A percentile compares a stretch with the other conserved stretches of the same genome.
Conservation (phyloP, 2,888 invertebrate species). For the Eupithecia abbreviata region DNA sequence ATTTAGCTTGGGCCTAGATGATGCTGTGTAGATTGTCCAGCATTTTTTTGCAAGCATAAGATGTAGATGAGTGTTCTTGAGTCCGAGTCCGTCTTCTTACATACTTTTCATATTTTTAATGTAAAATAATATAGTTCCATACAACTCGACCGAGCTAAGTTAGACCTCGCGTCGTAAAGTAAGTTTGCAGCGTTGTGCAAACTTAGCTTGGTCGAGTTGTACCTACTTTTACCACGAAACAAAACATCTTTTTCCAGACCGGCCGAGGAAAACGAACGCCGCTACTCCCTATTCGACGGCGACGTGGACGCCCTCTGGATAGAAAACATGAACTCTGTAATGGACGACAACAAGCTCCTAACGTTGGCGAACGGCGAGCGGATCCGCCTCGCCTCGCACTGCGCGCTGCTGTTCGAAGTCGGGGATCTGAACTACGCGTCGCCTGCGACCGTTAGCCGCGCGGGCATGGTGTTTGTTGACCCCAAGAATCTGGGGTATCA, state of each 20-base stretch:
- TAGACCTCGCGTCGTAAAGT: no score
- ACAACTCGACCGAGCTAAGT: no score
- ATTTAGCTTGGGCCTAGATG: neutral
- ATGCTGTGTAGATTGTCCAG: no score
- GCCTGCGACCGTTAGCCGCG: slow-evolving; percentile 95
- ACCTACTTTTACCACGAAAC: no score
- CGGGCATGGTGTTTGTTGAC: slow-evolving; percentile 97
- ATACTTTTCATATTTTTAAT: neutral
- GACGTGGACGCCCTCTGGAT: slow-evolving; percentile 98
- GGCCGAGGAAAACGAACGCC: slow-evolving; percentile 88
- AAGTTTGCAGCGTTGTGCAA: no score
- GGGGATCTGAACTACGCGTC: slow-evolving; percentile 95
- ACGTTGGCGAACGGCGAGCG: slow-evolving; percentile 96
- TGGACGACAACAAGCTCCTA: slow-evolving; percentile 96
- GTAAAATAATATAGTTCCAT: no score
- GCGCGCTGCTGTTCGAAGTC: slow-evolving; percentile 94
- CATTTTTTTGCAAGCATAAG: no score
- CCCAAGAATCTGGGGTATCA: slow-evolving; percentile 94
- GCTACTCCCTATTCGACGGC: slow-evolving; percentile 95
- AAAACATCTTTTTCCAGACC: slow-evolving; percentile 72
- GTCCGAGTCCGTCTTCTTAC: no score
- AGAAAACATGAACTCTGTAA: slow-evolving; percentile 98
- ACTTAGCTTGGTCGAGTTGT: no score
- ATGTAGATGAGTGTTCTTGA: no score
- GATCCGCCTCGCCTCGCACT: slow-evolving; percentile 91